These are phyloP conservation scores for Nannospalax galili DNA, from an alignment of 2,113 vertebrate species.

Conservation along the genomic window DNA sequence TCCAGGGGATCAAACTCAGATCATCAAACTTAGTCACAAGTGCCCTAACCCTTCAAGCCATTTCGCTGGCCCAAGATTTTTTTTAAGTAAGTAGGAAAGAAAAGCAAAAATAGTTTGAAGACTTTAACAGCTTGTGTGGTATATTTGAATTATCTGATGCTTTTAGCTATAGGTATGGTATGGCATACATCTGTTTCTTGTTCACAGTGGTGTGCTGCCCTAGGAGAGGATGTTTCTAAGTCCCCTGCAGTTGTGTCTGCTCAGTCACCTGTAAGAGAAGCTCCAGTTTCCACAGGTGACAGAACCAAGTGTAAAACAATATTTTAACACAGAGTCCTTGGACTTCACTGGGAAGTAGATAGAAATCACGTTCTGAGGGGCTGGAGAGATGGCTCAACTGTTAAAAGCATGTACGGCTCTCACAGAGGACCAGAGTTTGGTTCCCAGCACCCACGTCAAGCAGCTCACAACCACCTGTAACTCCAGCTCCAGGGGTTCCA, in stretches of 20 bases:
- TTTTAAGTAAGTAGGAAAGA: background rate
- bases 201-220: background rate
- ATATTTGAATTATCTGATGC: background rate
- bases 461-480: too few relatives aligned
- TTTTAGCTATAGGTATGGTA: background rate
- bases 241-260: background rate
- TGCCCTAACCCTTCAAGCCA: background rate
- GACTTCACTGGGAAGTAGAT: background rate
- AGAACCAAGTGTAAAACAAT: background rate
- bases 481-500: too few relatives aligned
- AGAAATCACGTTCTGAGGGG: background rate
- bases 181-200: background rate
- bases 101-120: background rate
- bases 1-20: background rate
- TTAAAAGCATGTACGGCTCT: too few relatives aligned
- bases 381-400: too few relatives aligned
- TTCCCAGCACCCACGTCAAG: too few relatives aligned
- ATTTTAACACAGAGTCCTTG: background rate
- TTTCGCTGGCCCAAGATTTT: background rate
- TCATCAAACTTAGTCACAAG: too few relatives aligned
- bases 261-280: background rate
- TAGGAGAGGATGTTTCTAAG: background rate
- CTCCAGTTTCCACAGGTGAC: background rate
- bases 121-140: background rate
- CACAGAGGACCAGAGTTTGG: too few relatives aligned